phyloP scores from a whole-genome alignment of 2,888 invertebrate genomes.

The Lithophane leautieri region DNA sequence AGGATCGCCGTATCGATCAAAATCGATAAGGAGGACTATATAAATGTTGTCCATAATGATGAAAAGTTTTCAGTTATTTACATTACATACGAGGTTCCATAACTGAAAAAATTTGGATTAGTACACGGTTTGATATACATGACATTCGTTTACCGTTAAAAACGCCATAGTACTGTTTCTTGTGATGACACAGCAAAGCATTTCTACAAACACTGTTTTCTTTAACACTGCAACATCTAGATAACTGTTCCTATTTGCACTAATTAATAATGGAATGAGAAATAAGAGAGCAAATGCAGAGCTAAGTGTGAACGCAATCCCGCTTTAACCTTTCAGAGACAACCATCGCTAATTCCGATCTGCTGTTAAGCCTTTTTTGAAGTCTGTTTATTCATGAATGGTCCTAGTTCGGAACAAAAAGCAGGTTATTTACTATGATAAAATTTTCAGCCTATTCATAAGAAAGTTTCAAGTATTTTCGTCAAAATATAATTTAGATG shows the following conservation, averaged over 20 bases:
- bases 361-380: constrained; percentile 18
- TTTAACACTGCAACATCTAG: background rate
- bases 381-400: constrained; percentile 10
- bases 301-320: constrained; percentile 3
- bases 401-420: background rate
- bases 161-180: background rate
- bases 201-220: background rate
- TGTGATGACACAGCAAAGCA: too few relatives aligned
- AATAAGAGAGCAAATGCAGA: constrained; percentile 14
- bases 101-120: background rate
- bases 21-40: too few relatives aligned
- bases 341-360: constrained; percentile 16
- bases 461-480: too few relatives aligned
- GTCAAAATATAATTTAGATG: too few relatives aligned
- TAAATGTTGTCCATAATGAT: too few relatives aligned
- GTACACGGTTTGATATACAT: background rate
- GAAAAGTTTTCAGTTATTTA: background rate
- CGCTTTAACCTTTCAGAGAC: constrained; percentile 9
- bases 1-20: too few relatives aligned
- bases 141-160: background rate
- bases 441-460: background rate
- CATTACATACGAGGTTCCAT: background rate
- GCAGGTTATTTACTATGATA: background rate
- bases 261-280: constrained; percentile 3
- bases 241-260: background rate